Evolutionary conservation across 1,140 invertebrate species (phyloP).

Genomic region (Drosophila repleta): DNA sequence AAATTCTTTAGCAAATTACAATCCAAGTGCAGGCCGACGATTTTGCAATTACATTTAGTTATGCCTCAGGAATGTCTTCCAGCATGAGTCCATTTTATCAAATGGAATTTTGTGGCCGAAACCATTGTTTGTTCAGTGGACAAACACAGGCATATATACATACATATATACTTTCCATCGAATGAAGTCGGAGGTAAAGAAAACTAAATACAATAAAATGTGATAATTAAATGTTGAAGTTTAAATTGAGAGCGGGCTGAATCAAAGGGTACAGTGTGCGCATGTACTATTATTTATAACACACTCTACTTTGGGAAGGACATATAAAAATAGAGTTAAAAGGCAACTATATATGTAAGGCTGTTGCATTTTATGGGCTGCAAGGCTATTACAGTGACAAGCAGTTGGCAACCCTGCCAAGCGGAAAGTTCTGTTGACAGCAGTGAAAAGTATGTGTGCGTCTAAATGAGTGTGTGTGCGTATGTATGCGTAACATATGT

Average conservation of each 20-base stretch:
- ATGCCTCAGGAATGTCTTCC: conserved; percentile 27
- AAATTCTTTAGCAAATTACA: conserved; percentile 72
- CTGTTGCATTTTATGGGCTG: conserved; percentile 3
- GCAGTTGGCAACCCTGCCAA: conserved; percentile 36
- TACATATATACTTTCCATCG: no score
- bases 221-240: not conserved
- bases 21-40: conserved; percentile 49
- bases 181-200: not conserved
- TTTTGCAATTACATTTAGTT: conserved; percentile 61
- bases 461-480: not conserved
- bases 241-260: not conserved
- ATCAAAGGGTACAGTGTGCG: not conserved
- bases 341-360: no score
- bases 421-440: conserved; percentile 25
- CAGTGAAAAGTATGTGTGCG: conserved; percentile 11
- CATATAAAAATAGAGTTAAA: not conserved
- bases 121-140: conserved; percentile 20
- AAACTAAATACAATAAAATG: not conserved
- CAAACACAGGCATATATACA: no score
- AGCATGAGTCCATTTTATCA: conserved; percentile 4
- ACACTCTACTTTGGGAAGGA: not conserved
- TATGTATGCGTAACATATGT: conserved; percentile 19
- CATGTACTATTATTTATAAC: no score
- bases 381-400: conserved; percentile 23
- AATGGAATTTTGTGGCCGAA: conserved; percentile 26